phyloP scores from a whole-genome alignment of 2,888 invertebrate genomes.

The Heliconius ismenius region DNA sequence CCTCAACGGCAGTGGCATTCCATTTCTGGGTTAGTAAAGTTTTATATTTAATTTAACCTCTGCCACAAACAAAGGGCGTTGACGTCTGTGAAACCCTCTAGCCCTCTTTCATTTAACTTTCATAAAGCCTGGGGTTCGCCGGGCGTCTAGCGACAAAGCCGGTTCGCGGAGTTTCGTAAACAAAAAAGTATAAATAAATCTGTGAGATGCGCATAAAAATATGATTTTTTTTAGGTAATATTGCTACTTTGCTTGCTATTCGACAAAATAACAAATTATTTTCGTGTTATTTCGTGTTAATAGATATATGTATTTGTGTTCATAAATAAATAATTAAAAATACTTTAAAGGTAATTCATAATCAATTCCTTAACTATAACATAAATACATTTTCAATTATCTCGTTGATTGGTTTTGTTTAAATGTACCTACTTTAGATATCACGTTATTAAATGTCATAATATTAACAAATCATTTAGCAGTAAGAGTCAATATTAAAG shows the following conservation, averaged over 20 bases:
- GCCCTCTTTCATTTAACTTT: conserved; percentile 62
- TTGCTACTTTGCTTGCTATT: neutral
- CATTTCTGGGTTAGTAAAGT: conserved; percentile 30
- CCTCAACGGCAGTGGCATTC: conserved; percentile 7
- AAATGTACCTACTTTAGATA: neutral
- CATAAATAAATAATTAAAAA: conserved; percentile 19
- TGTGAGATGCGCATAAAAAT: conserved; percentile 8
- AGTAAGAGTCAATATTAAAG: neutral
- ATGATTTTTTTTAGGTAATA: neutral
- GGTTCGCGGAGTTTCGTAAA: conserved; percentile 33
- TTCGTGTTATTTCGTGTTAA: neutral
- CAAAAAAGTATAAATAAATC: conserved; percentile 28
- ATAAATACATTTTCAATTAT: neutral
- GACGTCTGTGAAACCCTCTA: conserved; percentile 52
- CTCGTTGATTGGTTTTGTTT: neutral
- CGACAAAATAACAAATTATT: neutral
- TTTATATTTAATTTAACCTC: conserved; percentile 38
- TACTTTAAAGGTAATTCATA: conserved; percentile 12
- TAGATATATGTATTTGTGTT: neutral
- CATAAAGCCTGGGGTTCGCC: conserved; percentile 44
- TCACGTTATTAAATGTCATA: neutral
- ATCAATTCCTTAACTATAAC: neutral
- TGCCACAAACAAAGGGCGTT: conserved; percentile 46
- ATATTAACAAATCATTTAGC: conserved; percentile 5
- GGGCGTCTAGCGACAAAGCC: conserved; percentile 31